These are phyloP conservation scores for Macrobrachium nipponense DNA, from an alignment of 1,140 invertebrate species.

Conservation along the genomic window DNA sequence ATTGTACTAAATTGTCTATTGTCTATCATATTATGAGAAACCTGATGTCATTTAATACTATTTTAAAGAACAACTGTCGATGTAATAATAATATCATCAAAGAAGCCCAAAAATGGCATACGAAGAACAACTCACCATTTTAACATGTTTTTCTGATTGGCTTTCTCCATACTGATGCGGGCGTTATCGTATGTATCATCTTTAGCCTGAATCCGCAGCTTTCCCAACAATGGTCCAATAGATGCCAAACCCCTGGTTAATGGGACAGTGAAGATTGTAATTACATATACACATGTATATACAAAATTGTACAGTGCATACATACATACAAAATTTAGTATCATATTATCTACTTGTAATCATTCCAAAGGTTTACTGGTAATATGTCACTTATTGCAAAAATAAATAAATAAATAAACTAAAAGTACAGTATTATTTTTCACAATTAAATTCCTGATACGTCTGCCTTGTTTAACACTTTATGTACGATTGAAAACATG, in stretches of 20 bases:
- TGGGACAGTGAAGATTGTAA: neutral
- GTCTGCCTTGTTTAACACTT: too few species aligned
- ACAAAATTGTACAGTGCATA: neutral
- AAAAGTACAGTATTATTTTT: too few species aligned
- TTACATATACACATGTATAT: slow-evolving; percentile 1
- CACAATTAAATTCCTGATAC: too few species aligned
- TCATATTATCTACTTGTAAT: too few species aligned
- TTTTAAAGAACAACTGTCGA: neutral
- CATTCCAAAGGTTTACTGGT: too few species aligned
- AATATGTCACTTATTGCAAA: too few species aligned
- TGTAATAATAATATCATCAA: too few species aligned
- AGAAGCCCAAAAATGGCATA: neutral
- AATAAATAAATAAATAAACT: too few species aligned
- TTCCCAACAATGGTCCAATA: slow-evolving; percentile 83
- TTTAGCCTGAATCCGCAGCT: slow-evolving; percentile 91
- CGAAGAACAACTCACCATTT: slow-evolving; percentile 75
- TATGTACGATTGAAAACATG: too few species aligned
- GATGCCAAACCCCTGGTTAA: slow-evolving; percentile 75
- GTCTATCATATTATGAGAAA: neutral
- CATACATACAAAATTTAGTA: neutral
- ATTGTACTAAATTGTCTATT: too few species aligned
- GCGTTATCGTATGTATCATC: slow-evolving; percentile 95
- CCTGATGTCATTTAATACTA: neutral
- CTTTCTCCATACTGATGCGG: slow-evolving; percentile 87
- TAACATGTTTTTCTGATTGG: slow-evolving; percentile 90